Conservation (phyloP, 2,113 vertebrate genomes). For the Pseudorectes ferrugineus region DNA sequence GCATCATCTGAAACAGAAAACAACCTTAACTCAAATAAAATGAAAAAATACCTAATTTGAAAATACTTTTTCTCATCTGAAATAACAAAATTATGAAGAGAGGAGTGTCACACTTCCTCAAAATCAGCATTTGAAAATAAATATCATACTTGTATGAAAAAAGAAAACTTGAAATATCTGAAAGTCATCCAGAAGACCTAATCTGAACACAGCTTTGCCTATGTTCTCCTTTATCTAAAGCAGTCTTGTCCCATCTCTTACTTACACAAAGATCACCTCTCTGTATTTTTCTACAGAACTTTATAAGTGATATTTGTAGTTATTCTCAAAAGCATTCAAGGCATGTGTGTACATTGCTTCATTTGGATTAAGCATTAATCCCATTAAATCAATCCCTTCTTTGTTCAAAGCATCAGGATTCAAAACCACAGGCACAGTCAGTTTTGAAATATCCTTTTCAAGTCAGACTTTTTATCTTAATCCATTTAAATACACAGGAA, state of each 20-base stretch:
- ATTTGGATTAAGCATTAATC: constrained; percentile 45
- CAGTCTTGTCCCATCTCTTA: background rate
- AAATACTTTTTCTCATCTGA: background rate
- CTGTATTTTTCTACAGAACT: background rate
- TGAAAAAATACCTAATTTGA: background rate
- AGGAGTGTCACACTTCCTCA: background rate
- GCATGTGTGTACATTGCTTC: constrained; percentile 33
- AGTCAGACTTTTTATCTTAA: constrained; percentile 53
- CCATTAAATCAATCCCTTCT: constrained; percentile 55
- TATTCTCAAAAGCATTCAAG: constrained; percentile 48
- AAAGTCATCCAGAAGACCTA: background rate
- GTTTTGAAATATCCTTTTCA: constrained; percentile 63
- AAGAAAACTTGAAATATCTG: background rate
- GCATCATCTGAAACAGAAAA: background rate
- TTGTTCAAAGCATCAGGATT: constrained; percentile 58
- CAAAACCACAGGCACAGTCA: constrained; percentile 45
- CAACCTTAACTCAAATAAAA: background rate
- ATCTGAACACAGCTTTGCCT: background rate
- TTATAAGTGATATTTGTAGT: constrained; percentile 24
- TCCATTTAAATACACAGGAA: constrained; percentile 45
- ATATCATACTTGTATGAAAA: background rate
- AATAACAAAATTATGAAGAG: background rate
- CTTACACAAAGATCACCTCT: background rate
- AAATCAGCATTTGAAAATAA: background rate
- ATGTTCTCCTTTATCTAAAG: background rate